Evolutionary conservation across 2,888 invertebrate genomes (phyloP), one percentile per base, ranked within the genome.

Genomic region (Hecatera dysodea): DNA sequence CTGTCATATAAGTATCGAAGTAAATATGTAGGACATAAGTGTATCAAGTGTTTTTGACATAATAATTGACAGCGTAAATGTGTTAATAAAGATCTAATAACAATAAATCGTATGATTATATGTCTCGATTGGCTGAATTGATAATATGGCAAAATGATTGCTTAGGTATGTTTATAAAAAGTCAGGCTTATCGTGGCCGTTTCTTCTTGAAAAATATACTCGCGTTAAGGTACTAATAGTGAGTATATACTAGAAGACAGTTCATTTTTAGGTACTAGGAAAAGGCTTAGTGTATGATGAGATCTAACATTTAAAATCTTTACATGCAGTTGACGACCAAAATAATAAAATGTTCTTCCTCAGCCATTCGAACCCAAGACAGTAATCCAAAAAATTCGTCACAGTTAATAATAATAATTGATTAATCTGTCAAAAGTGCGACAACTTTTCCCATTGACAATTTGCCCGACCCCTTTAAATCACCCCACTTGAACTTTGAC

Each of bases 401-500:
- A 7, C 29, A 57, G 27, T 75, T 57, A 50, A 60, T 55, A 48
- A 27, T 69, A 55, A 59, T 55, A 53, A 81, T 76, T 63, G 42
- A 75, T 76, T 63, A 75, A 69, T 48, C 62, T 60, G 66, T 76
- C 70, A 67, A 39, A 78, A 65, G 50, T 33, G 19, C 48, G 63
- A 46, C 55, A 50, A 63, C 39, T 68, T 80, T 7, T 4, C 53
- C 56, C 63, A 61, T 70, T 64, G 64, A 36, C 36, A 33, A 44
- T 24, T 57, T 36, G 57, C 24, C 50, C 33, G 53, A 76, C 55
- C 63, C 50, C 42, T 53, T 42, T 39, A 50, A 19, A 50, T 53
- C 50, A 17, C 33, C 42, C 56, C 22, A 46, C 44, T 78, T 76
- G 66, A 78, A 76, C 70, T 78, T 60, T 63, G 70, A 70, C 70